These are phyloP conservation scores for Pycnomerus fuliginosus DNA, from an alignment of 2,888 invertebrate genomes.

Conservation along the genomic window DNA sequence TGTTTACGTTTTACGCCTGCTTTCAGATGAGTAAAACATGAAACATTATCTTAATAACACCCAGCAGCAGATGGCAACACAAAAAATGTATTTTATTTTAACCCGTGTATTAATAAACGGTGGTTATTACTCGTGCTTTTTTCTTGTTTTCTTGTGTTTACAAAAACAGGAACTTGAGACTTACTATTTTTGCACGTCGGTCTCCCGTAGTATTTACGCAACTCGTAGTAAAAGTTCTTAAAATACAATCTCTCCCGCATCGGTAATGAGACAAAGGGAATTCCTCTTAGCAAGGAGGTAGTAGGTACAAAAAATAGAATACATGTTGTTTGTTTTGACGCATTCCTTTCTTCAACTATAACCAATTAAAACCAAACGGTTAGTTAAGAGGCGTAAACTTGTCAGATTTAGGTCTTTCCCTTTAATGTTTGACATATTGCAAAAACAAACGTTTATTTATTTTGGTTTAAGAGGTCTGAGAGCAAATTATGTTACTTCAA, in stretches of 20 bases:
- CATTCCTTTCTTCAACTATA: conserved; percentile 37
- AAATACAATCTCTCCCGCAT: conserved; percentile 45
- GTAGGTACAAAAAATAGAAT: conserved; percentile 42
- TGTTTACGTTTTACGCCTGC: too few relatives aligned
- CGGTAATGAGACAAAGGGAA: conserved; percentile 44
- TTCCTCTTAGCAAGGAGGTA: conserved; percentile 40
- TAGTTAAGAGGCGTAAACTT: conserved; percentile 24
- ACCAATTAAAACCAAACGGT: conserved; percentile 36
- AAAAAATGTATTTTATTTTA: too few relatives aligned
- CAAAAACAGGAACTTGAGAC: too few relatives aligned
- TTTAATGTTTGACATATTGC: conserved; percentile 41
- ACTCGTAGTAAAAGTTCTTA: conserved; percentile 38
- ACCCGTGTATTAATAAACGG: too few relatives aligned
- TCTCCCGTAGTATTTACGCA: conserved; percentile 36
- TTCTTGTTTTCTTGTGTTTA: too few relatives aligned
- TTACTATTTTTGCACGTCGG: conserved; percentile 13
- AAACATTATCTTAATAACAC: too few relatives aligned
- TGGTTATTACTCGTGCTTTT: too few relatives aligned
- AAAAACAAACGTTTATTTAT: conserved; percentile 45
- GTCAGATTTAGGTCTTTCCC: conserved; percentile 34
- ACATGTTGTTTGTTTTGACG: conserved; percentile 46
- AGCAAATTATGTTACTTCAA: conserved; percentile 36
- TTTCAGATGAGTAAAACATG: too few relatives aligned
- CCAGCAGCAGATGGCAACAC: too few relatives aligned
- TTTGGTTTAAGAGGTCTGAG: conserved; percentile 44